Percentiles rank a stretch among this genome's conserved stretches.
Evolutionary conservation across 2,113 vertebrate species (phyloP).

Genomic region (Pelecanus crispus): DNA sequence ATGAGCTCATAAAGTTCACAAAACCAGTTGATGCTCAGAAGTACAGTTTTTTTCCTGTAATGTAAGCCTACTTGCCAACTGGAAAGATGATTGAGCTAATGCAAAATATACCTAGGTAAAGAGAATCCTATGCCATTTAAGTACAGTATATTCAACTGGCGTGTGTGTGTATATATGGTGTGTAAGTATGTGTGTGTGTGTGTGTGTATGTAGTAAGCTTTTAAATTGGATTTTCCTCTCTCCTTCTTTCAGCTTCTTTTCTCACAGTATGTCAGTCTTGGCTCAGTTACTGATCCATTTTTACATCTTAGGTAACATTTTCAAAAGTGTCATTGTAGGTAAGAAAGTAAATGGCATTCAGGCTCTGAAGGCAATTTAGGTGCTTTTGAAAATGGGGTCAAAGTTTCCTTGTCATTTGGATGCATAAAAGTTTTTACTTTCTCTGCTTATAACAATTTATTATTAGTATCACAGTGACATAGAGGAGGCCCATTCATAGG

Average conservation of each 20-base stretch:
- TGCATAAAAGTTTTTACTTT: conserved; percentile 18
- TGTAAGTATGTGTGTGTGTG: not conserved
- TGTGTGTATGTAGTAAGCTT: not conserved
- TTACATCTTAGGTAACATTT: conserved; percentile 4
- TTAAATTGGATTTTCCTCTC: not conserved
- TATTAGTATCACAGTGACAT: conserved; percentile 25
- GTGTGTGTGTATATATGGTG: rapidly evolving
- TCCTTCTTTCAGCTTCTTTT: not conserved
- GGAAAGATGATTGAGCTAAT: not conserved
- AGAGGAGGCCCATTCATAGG: not conserved
- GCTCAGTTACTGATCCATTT: not conserved
- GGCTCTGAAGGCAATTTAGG: not conserved
- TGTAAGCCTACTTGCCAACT: not conserved
- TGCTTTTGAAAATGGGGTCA: conserved; percentile 1
- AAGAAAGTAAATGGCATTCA: not conserved
- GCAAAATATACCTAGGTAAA: not conserved
- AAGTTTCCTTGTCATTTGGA: conserved; percentile 6
- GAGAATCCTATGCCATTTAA: not conserved
- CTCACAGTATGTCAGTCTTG: not conserved
- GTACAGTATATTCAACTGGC: not conserved
- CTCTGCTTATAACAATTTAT: conserved; percentile 18
- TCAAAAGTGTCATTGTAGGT: not conserved
- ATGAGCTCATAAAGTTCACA: not conserved
- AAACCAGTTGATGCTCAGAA: not conserved
- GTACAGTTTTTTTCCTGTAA: not conserved